A percentile compares a stretch with the other conserved stretches of the same genome.
These are phyloP conservation scores for Eristalinus sepulchralis DNA, from an alignment of 2,888 invertebrate species.

Conservation along the genomic window DNA sequence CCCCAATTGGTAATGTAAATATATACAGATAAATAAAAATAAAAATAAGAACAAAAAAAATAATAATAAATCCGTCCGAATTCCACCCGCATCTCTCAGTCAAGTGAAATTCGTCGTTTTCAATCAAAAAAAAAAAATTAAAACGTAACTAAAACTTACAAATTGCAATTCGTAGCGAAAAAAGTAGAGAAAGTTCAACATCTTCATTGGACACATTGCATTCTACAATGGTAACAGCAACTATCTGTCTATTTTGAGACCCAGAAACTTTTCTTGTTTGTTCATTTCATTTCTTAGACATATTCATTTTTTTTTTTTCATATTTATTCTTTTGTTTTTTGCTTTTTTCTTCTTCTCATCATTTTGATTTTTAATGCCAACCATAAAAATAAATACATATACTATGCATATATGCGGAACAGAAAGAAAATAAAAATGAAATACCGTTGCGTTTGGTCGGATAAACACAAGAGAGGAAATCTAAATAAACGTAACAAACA, in stretches of 20 bases:
- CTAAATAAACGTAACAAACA: neutral
- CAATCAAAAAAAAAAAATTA: constrained; percentile 8
- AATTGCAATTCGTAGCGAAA: constrained; percentile 59
- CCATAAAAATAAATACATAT: constrained; percentile 42
- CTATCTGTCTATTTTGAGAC: constrained; percentile 71
- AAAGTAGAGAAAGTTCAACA: constrained; percentile 69
- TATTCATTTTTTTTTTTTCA: neutral
- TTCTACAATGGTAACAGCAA: constrained; percentile 71
- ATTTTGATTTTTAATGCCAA: constrained; percentile 6
- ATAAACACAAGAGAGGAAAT: neutral
- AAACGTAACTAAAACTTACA: constrained; percentile 55
- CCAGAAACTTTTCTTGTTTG: constrained; percentile 68
- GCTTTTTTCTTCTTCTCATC: no score
- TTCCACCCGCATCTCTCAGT: neutral
- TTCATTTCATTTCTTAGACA: constrained; percentile 2
- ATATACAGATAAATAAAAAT: neutral
- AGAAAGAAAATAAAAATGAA: constrained; percentile 72
- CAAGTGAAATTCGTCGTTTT: constrained; percentile 43
- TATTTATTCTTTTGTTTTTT: no score
- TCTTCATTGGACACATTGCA: constrained; percentile 60
- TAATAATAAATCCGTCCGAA: neutral
- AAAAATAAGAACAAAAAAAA: neutral
- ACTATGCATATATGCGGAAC: constrained; percentile 12
- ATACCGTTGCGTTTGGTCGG: constrained; percentile 48
- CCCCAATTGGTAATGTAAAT: neutral